Conservation (phyloP, 2,888 invertebrate genomes). For the Adineta ricciae region DNA sequence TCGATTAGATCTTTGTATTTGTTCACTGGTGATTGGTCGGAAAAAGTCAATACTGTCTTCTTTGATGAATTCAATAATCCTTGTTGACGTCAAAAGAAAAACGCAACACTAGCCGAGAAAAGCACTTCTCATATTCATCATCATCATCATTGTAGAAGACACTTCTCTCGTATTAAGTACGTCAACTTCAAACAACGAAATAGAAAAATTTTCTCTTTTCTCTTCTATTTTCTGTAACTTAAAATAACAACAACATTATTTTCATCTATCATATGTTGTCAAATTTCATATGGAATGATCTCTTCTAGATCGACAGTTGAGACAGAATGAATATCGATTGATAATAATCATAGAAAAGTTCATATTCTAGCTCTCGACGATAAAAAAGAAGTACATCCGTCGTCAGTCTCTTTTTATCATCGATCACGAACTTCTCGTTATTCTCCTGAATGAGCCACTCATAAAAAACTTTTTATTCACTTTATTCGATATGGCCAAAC, state of each 20-base stretch:
- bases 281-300: too few relatives aligned
- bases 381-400: background rate
- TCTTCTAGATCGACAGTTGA: background rate
- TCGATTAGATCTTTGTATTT: background rate
- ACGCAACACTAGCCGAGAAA: background rate
- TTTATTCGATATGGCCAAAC: background rate
- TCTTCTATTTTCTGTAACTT: background rate
- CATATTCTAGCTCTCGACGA: background rate
- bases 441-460: slow-evolving; percentile 4
- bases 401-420: background rate
- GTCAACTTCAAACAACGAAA: background rate
- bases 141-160: slow-evolving; percentile 8
- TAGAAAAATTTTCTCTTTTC: background rate
- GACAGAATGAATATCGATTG: background rate
- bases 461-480: background rate
- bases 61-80: background rate
- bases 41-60: background rate
- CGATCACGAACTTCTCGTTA: slow-evolving; percentile 4
- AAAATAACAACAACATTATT: background rate
- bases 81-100: background rate
- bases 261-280: too few relatives aligned
- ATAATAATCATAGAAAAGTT: background rate
- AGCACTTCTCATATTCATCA: slow-evolving; percentile 4
- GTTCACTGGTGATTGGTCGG: background rate
- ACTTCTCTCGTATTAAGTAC: background rate